Evolutionary conservation across 1,140 invertebrate genomes (phyloP).

Genomic region (Pissodes strobi): DNA sequence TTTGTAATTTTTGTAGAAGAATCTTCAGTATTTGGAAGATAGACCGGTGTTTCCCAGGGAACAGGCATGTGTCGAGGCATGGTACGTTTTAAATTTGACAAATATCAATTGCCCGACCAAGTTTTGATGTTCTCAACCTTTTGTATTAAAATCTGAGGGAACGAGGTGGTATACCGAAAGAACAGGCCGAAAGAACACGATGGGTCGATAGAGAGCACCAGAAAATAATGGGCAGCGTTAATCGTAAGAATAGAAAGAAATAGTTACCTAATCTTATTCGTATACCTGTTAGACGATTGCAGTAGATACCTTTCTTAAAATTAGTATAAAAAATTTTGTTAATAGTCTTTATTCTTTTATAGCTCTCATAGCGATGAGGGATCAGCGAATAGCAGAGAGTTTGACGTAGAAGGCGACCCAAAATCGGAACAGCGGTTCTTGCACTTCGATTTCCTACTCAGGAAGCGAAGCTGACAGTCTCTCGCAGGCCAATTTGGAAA

Average conservation of each 20-base stretch:
- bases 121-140: not conserved
- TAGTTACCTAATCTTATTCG: not conserved
- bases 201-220: conserved; percentile 70
- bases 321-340: not conserved
- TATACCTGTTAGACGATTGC: not conserved
- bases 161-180: conserved; percentile 69
- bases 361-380: conserved; percentile 44
- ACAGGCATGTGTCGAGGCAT: conserved; percentile 89
- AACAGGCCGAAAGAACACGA: conserved; percentile 66
- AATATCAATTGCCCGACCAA: too few relatives aligned
- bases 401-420: too few relatives aligned
- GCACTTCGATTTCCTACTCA: conserved; percentile 48
- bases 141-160: conserved; percentile 59
- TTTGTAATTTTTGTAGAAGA: conserved; percentile 60
- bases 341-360: not conserved
- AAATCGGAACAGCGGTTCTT: conserved; percentile 47
- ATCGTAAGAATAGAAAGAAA: too few relatives aligned
- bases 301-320: too few relatives aligned
- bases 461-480: conserved; percentile 45
- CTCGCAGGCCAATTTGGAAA: conserved; percentile 12
- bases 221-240: conserved; percentile 71
- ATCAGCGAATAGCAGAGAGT: conserved; percentile 21
- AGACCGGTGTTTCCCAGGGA: conserved; percentile 89
- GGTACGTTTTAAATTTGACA: conserved; percentile 68
- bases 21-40: conserved; percentile 84